Percentiles rank a stretch among this genome's conserved stretches.
phyloP scores from a whole-genome alignment of 2,113 vertebrate genomes.

The Amphilophus citrinellus region DNA sequence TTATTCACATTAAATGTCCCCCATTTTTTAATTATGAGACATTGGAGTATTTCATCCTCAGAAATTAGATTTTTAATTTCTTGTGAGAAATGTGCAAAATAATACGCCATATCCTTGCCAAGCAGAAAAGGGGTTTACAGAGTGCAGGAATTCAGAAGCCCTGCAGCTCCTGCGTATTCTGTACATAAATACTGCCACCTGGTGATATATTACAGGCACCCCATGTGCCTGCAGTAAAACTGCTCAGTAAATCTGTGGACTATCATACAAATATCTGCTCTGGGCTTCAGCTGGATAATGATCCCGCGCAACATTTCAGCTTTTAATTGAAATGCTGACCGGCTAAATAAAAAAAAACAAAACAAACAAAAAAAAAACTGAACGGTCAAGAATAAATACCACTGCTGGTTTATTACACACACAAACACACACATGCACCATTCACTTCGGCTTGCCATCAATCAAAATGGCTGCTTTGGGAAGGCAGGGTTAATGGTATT shows the following conservation, averaged over 20 bases:
- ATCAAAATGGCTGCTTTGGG: conserved; percentile 79
- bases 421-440: conserved; percentile 29
- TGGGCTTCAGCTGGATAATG: conserved; percentile 16
- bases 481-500: conserved; percentile 80
- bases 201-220: conserved; percentile 67
- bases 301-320: conserved; percentile 47
- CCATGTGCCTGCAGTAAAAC: conserved; percentile 37
- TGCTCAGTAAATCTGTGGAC: conserved; percentile 24
- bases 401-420: conserved; percentile 26
- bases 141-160: conserved; percentile 46
- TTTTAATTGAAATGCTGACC: conserved; percentile 63
- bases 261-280: conserved; percentile 17
- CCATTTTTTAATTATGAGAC: conserved; percentile 82
- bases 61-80: conserved; percentile 61
- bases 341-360: conserved; percentile 24
- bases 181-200: conserved; percentile 84
- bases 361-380: conserved; percentile 6
- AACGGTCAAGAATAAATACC: conserved; percentile 69
- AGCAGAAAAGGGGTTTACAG: not conserved
- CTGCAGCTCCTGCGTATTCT: conserved; percentile 45
- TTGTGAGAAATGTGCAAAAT: conserved; percentile 30
- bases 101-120: not conserved
- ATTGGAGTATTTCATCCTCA: conserved; percentile 57
- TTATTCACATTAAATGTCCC: conserved; percentile 81
- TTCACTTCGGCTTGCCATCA: conserved; percentile 69